Conservation (phyloP, 2,888 invertebrate species). For the Pollenia amentaria region DNA sequence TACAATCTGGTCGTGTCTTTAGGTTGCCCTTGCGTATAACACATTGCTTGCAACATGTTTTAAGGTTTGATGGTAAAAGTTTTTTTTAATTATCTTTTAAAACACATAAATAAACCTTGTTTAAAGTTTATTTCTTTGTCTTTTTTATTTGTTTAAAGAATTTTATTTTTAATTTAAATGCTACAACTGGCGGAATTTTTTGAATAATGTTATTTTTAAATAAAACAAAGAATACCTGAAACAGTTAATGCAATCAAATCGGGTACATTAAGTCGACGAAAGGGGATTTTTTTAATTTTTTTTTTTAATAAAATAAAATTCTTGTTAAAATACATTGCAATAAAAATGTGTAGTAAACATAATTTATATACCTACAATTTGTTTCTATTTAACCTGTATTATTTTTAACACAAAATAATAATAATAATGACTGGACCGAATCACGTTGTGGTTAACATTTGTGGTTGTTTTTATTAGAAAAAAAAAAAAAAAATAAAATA, state of each 20-base stretch:
- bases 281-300: conserved; percentile 41
- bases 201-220: conserved; percentile 57
- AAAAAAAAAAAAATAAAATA: conserved; percentile 19
- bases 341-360: not conserved
- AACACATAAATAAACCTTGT: conserved; percentile 32
- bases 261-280: not conserved
- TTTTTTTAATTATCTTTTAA: conserved; percentile 9
- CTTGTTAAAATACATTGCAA: not conserved
- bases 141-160: conserved; percentile 22
- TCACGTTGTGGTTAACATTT: conserved; percentile 56
- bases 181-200: conserved; percentile 45
- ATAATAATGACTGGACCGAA: conserved; percentile 40
- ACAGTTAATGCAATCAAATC: not conserved
- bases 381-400: conserved; percentile 14
- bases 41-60: too few species aligned
- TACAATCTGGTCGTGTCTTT: too few species aligned
- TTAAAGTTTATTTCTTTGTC: conserved; percentile 63
- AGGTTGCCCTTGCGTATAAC: too few species aligned
- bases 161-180: conserved; percentile 65
- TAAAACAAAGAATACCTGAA: conserved; percentile 22
- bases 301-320: not conserved
- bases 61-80: too few species aligned
- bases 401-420: conserved; percentile 41
- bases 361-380: conserved; percentile 8
- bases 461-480: conserved; percentile 20